phyloP scores from a whole-genome alignment of 2,113 vertebrate species.

The Dascyllus trimaculatus region DNA sequence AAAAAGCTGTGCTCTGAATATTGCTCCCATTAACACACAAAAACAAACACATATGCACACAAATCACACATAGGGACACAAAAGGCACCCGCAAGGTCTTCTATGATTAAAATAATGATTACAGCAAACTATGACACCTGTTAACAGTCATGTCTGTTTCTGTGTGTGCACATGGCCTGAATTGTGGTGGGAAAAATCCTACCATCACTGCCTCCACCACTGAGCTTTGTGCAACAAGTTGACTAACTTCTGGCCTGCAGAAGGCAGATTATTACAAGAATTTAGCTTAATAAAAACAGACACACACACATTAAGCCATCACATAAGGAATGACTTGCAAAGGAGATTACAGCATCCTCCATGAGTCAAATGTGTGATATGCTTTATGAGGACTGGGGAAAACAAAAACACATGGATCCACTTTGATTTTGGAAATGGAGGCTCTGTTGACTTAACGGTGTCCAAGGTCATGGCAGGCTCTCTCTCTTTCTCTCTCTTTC shows the following conservation, averaged over 20 bases:
- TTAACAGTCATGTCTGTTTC: constrained; percentile 51
- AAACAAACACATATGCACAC: constrained; percentile 3
- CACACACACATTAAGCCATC: constrained; percentile 59
- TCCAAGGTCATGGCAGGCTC: constrained; percentile 25
- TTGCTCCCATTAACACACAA: constrained; percentile 16
- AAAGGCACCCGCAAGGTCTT: background rate
- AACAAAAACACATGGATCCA: constrained; percentile 62
- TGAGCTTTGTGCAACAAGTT: constrained; percentile 37
- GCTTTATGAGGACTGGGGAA: constrained; percentile 53
- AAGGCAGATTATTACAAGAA: constrained; percentile 56
- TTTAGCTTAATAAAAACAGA: constrained; percentile 64
- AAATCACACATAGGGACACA: constrained; percentile 24
- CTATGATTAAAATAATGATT: constrained; percentile 48
- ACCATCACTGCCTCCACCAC: constrained; percentile 9
- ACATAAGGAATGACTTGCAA: constrained; percentile 48
- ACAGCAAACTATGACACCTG: constrained; percentile 55
- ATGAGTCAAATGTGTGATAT: constrained; percentile 56
- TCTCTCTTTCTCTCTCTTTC: no score
- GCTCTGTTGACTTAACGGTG: constrained; percentile 35
- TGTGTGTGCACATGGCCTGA: constrained; percentile 25
- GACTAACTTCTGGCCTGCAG: constrained; percentile 60
- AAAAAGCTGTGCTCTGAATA: background rate
- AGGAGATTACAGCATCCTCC: constrained; percentile 54
- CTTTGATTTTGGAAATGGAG: constrained; percentile 55
- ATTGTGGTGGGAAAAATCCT: constrained; percentile 40